Evolutionary conservation across 2,113 vertebrate species (phyloP).

Genomic region (Steatornis caripensis): DNA sequence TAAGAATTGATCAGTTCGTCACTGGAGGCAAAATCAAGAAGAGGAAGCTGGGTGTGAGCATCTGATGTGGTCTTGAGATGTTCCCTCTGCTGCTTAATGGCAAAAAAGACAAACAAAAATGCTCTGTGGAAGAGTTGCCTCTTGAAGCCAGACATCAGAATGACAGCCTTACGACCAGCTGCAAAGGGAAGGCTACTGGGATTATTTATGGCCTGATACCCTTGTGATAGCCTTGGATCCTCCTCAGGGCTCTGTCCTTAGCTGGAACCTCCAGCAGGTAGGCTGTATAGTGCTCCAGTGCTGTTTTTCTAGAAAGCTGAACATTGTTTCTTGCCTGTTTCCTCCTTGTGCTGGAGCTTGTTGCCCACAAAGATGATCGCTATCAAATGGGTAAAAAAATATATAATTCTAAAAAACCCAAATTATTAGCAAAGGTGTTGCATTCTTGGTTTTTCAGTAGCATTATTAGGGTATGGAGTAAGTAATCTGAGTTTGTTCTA

Average conservation of each 20-base stretch:
- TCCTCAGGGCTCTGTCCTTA: background rate
- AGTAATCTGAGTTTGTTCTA: background rate
- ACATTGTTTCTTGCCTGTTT: background rate
- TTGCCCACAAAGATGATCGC: background rate
- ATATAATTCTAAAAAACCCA: fast-evolving
- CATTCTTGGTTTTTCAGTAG: background rate
- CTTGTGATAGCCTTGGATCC: background rate
- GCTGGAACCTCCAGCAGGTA: background rate
- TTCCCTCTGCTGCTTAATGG: background rate
- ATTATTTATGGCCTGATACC: background rate
- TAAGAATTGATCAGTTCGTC: background rate
- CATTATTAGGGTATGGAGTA: background rate
- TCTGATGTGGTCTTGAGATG: background rate
- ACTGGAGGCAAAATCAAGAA: background rate
- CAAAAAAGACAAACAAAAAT: background rate
- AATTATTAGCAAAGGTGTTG: background rate
- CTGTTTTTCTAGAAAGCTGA: background rate
- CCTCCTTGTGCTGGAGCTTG: background rate
- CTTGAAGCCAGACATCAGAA: background rate
- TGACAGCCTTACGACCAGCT: background rate
- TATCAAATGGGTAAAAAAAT: background rate
- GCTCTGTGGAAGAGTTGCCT: background rate
- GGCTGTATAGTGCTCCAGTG: background rate
- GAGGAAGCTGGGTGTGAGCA: background rate
- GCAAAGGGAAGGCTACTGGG: background rate